Conservation (phyloP, 1,140 invertebrate species). For the Episyrphus balteatus region DNA sequence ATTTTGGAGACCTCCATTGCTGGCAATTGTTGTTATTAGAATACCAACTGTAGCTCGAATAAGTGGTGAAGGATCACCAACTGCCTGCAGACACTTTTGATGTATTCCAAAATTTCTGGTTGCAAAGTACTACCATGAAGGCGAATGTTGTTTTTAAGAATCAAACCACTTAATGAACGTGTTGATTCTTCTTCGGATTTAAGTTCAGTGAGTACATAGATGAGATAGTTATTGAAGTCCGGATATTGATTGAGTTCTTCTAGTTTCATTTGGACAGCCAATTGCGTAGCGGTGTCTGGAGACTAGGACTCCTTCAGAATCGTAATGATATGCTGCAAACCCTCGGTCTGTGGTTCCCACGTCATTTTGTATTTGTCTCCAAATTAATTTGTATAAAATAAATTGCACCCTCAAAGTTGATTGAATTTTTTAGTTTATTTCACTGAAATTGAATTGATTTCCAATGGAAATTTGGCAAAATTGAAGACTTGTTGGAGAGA, state of each 20-base stretch:
- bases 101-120: slow-evolving; percentile 79
- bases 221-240: slow-evolving; percentile 98
- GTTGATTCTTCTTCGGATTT: slow-evolving; percentile 92
- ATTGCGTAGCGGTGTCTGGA: slow-evolving; percentile 88
- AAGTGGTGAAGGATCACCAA: slow-evolving; percentile 87
- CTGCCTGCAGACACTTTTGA: slow-evolving; percentile 89
- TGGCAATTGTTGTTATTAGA: slow-evolving; percentile 91
- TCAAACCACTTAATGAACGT: slow-evolving; percentile 90
- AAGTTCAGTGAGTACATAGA: slow-evolving; percentile 94
- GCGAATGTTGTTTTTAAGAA: slow-evolving; percentile 97
- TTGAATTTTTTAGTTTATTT: no score
- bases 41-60: slow-evolving; percentile 97
- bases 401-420: no score
- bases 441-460: no score
- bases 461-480: no score
- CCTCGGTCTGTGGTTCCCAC: slow-evolving; percentile 95
- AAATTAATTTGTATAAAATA: no score
- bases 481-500: no score
- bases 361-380: slow-evolving; percentile 48
- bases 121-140: slow-evolving; percentile 86
- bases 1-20: slow-evolving; percentile 81
- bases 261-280: slow-evolving; percentile 96
- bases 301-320: slow-evolving; percentile 97
- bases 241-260: slow-evolving; percentile 97
- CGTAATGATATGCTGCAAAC: slow-evolving; percentile 92